Base-by-base conservation (phyloP, 2,797 vertebrate species). In the Rachycentron canadum region DNA sequence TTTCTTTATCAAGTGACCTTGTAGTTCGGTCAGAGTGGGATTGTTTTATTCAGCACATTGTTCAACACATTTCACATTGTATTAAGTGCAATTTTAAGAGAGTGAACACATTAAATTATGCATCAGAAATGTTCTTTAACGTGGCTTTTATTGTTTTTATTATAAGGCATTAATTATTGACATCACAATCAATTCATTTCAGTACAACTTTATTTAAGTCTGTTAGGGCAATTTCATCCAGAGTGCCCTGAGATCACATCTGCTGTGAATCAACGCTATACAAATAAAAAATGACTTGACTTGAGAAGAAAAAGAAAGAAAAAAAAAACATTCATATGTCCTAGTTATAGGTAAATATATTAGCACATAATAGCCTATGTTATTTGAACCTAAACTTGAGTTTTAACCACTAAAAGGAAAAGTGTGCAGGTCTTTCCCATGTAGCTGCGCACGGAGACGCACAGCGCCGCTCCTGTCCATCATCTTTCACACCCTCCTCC, bases 401-500 rank as follows among this genome's bases (percentile, higher is more conserved):
- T 50, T 52, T 34, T 43, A 14, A 34, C 57, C 36, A 17, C 11
- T 55, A 63, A 61, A 41, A 8, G 57, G 8, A 55, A 16, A 76
- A 47, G 23, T 50, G 57, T 34, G 6, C 41, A 25, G 32, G 13
- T 41, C 5, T 25, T 63, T 45, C 61, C 11, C 38, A 3, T 21
- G 43, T 10, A 64, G 41, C 16, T 50, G 65, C 34, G 21, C 62
- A 40, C 66, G 38, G 14, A 50, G 52, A 69, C 16, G 56, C 70
- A 11, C 34, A 7, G 17, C 43, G 8, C 40, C 49, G 21, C 43
- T 26, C 25, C 50, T 7, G 16, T 6, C 7, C n/a, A 43, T 59
- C 68, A 60, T 41, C 25, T 36, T 65, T 45, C 60, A 61, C 68
- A 40, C 41, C 55, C 73, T 69, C 52, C 73, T 62, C 49, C 52